Conservation (phyloP, 2,888 invertebrate genomes). For the Loripinus fragilis region DNA sequence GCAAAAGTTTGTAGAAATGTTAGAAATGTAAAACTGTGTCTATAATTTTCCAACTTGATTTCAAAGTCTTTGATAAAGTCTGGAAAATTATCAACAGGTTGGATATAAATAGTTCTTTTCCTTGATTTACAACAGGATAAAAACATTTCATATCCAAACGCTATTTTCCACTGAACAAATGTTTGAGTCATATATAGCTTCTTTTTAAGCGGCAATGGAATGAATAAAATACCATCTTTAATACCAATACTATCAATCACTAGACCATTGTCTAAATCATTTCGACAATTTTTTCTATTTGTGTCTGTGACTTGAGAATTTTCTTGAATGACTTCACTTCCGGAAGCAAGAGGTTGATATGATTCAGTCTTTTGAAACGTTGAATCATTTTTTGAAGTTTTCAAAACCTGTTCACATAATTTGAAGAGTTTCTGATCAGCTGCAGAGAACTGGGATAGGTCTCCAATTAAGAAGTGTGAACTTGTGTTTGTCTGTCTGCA, state of each 20-base stretch:
- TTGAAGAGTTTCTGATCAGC: constrained; percentile 60
- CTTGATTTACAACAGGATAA: constrained; percentile 61
- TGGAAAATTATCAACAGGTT: constrained; percentile 78
- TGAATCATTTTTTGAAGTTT: neutral
- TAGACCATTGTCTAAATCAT: neutral
- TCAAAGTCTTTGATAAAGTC: constrained; percentile 70
- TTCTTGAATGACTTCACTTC: neutral
- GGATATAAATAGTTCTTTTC: constrained; percentile 74
- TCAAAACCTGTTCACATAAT: constrained; percentile 49
- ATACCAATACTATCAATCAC: neutral
- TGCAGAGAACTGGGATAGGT: constrained; percentile 57
- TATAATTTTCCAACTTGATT: constrained; percentile 47
- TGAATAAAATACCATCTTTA: constrained; percentile 49
- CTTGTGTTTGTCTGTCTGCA: constrained; percentile 3
- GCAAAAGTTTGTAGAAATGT: constrained; percentile 73
- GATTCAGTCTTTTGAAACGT: neutral
- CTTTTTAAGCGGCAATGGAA: constrained; percentile 54
- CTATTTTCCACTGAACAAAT: constrained; percentile 75
- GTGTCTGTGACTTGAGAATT: neutral
- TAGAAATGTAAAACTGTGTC: constrained; percentile 60
- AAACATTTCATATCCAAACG: constrained; percentile 62
- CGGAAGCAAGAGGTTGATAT: neutral
- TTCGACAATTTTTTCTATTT: neutral
- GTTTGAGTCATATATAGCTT: constrained; percentile 71
- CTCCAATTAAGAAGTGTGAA: constrained; percentile 53